Percentiles rank a stretch among this genome's conserved stretches.
These are phyloP conservation scores for Agelastica alni DNA, from an alignment of 2,888 invertebrate genomes.

Conservation along the genomic window DNA sequence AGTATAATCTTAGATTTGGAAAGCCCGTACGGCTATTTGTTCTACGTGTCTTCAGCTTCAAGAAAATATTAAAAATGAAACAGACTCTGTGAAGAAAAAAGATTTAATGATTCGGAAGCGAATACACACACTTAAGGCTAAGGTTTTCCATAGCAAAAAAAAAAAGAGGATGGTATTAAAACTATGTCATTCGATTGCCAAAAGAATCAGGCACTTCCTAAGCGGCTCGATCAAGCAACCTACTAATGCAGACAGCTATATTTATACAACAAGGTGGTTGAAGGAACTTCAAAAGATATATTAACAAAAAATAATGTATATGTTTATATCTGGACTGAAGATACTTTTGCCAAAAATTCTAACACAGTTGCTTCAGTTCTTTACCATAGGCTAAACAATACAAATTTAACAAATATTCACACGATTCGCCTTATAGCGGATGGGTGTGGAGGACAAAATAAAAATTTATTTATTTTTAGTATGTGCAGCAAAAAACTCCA, in stretches of 20 bases:
- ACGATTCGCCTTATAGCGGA: neutral
- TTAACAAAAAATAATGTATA: neutral
- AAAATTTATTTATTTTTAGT: neutral
- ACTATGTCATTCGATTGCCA: constrained; percentile 29
- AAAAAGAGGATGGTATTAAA: constrained; percentile 25
- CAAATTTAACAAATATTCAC: neutral
- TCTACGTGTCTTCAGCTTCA: neutral
- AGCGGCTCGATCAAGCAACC: neutral
- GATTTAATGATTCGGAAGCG: too few species aligned
- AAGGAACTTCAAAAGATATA: neutral
- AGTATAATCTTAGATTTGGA: neutral
- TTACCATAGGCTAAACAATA: neutral
- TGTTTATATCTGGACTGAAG: neutral
- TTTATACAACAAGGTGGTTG: neutral
- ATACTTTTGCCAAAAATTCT: neutral
- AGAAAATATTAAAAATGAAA: neutral
- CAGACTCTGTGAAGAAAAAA: constrained; percentile 20
- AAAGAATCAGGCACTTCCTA: neutral
- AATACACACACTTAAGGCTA: too few species aligned
- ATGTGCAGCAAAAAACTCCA: neutral
- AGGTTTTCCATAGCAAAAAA: constrained; percentile 38
- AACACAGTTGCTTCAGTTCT: neutral
- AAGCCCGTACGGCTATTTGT: neutral
- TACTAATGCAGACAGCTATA: neutral
- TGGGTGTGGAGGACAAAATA: neutral